Conservation (phyloP, 2,888 invertebrate species). For the Orthonychiurus folsomi region DNA sequence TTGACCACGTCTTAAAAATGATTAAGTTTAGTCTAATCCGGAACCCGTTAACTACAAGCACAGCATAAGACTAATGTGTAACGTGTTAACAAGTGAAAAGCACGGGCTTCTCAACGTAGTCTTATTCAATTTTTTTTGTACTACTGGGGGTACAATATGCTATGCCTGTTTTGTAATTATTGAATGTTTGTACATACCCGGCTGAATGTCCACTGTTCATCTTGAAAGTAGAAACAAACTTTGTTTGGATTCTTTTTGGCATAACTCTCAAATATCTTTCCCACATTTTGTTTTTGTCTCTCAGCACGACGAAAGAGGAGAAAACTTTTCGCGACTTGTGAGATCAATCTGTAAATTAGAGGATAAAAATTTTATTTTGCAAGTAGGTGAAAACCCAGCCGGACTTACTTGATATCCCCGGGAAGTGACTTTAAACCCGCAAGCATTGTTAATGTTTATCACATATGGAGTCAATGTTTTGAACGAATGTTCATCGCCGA, state of each 20-base stretch:
- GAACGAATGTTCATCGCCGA: too few relatives aligned
- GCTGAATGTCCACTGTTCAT: constrained; percentile 73
- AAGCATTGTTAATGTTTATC: background rate
- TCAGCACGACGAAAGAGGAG: background rate
- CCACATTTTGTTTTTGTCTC: constrained; percentile 56
- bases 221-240: constrained; percentile 69
- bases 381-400: too few relatives aligned
- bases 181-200: constrained; percentile 52
- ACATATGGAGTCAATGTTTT: too few relatives aligned
- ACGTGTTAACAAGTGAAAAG: too few relatives aligned
- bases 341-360: background rate
- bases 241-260: constrained; percentile 73
- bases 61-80: too few relatives aligned
- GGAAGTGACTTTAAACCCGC: background rate
- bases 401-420: background rate
- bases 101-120: too few relatives aligned
- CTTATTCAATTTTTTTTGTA: too few relatives aligned
- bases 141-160: too few relatives aligned
- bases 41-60: too few relatives aligned
- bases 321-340: background rate
- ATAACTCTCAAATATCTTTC: constrained; percentile 67
- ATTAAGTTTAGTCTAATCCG: too few relatives aligned
- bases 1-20: too few relatives aligned
- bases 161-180: background rate
- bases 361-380: background rate